Conservation (phyloP, 2,113 vertebrate species). For the Rattus rattus region DNA sequence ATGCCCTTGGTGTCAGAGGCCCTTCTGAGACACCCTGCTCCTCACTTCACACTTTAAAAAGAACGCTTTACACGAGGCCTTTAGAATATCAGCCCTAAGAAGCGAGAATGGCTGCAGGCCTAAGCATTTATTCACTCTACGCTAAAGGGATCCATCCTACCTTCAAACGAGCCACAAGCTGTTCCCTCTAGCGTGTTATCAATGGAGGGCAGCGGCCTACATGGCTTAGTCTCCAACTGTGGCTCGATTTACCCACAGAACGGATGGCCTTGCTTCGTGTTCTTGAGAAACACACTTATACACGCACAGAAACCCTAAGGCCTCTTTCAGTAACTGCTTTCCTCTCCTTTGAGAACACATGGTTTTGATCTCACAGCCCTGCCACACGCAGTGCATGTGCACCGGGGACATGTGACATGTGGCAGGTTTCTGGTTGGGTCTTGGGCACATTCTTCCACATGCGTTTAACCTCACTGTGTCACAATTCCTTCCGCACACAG, state of each 20-base stretch:
- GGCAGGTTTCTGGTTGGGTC: background rate
- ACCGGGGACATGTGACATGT: background rate
- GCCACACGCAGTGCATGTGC: background rate
- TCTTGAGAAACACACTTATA: constrained; percentile 19
- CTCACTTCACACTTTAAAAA: background rate
- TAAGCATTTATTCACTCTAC: background rate
- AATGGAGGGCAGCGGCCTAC: background rate
- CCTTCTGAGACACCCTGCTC: constrained; percentile 13
- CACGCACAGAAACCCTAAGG: background rate
- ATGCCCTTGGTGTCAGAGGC: constrained; percentile 23
- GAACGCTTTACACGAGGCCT: constrained; percentile 1
- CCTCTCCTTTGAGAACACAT: constrained; percentile 62
- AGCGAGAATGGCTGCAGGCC: constrained; percentile 31
- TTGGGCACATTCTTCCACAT: background rate
- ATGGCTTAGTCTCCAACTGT: background rate
- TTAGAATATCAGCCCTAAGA: constrained; percentile 42
- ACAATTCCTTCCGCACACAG: constrained; percentile 7
- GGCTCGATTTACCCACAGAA: constrained; percentile 22
- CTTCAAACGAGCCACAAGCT: constrained; percentile 30
- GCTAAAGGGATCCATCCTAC: constrained; percentile 49
- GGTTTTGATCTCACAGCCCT: constrained; percentile 61
- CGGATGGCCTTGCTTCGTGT: constrained; percentile 44
- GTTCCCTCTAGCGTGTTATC: background rate
- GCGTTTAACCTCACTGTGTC: background rate
- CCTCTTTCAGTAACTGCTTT: constrained; percentile 3